phyloP scores from a whole-genome alignment of 2,113 vertebrate species.

The Melozone crissalis region DNA sequence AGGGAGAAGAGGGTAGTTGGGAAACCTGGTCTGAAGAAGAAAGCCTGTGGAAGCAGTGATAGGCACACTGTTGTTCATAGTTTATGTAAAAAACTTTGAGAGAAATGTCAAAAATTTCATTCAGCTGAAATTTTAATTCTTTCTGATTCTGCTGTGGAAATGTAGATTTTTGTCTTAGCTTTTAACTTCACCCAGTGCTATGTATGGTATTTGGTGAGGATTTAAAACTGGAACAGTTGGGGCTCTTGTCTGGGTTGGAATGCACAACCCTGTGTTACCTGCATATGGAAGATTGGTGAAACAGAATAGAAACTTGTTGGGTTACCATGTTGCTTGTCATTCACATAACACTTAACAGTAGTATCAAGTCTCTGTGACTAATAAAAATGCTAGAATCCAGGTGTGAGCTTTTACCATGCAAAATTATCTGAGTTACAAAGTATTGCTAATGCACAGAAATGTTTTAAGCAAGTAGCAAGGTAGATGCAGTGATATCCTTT shows the following conservation, averaged over 20 bases:
- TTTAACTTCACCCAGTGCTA: not conserved
- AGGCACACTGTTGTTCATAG: not conserved
- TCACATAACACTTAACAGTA: not conserved
- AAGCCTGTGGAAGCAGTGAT: not conserved
- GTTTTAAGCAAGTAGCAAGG: not conserved
- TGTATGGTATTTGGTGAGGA: rapidly evolving
- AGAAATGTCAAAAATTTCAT: not conserved
- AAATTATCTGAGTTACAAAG: not conserved
- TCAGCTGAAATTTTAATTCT: not conserved
- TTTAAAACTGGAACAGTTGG: not conserved
- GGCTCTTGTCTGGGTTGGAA: not conserved
- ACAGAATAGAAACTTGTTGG: not conserved
- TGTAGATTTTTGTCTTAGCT: not conserved
- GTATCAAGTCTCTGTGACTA: not conserved
- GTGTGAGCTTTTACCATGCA: not conserved
- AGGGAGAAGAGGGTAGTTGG: not conserved
- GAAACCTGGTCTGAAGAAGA: not conserved
- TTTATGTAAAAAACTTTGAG: not conserved
- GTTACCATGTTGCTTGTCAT: rapidly evolving
- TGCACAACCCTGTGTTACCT: rapidly evolving
- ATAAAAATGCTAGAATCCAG: not conserved
- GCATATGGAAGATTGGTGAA: not conserved
- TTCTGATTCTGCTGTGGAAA: not conserved
- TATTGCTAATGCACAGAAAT: not conserved
- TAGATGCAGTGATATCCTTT: not conserved